Conservation (phyloP, 1,140 invertebrate species). For the Trachelipus rathkii region DNA sequence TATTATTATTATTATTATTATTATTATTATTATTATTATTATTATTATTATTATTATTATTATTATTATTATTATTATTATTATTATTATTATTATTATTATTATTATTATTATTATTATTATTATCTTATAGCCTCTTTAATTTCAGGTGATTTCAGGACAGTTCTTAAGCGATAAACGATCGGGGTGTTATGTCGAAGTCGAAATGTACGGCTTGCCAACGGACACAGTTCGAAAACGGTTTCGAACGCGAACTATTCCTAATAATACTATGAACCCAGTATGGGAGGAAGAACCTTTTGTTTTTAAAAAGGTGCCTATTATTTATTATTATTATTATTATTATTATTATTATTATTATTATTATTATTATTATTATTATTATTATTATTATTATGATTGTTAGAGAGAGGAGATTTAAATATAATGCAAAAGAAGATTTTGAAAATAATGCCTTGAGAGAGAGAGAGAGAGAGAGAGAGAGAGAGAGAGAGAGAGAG, state of each 20-base stretch:
- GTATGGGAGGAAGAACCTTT: constrained; percentile 95
- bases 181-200: constrained; percentile 94
- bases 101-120: neutral
- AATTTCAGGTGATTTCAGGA: constrained; percentile 63
- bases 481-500: neutral
- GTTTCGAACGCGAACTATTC: constrained; percentile 88
- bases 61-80: neutral
- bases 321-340: no score
- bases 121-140: neutral
- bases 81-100: constrained; percentile 22
- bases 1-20: no score
- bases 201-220: constrained; percentile 98
- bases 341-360: no score
- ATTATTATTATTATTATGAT: no score
- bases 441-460: neutral
- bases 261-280: constrained; percentile 94
- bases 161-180: constrained; percentile 95
- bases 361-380: no score
- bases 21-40: no score
- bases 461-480: neutral
- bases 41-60: no score
- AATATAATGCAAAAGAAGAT: constrained; percentile 28
- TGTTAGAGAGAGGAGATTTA: constrained; percentile 26
- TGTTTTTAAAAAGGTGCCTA: constrained; percentile 87
- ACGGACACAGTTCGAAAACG: constrained; percentile 96